Percentiles rank a stretch among this genome's conserved stretches.
Conservation (phyloP, 2,888 invertebrate genomes). For the Drosophila glabriapex region DNA sequence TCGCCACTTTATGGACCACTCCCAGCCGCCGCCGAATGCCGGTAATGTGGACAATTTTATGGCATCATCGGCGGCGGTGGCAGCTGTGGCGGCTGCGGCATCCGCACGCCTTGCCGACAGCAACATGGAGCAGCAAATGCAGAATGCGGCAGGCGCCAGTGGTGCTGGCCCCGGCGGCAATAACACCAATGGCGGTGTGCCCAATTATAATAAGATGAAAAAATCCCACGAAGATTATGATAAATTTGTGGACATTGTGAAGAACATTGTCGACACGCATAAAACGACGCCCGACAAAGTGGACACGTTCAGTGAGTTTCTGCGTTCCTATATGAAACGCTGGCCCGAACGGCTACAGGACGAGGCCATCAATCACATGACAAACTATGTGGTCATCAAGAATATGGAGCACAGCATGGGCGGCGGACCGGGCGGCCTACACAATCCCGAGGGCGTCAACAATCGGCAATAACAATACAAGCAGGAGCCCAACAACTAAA, state of each 20-base stretch:
- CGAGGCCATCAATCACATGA: constrained; percentile 84
- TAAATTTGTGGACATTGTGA: constrained; percentile 84
- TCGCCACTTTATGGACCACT: constrained; percentile 84
- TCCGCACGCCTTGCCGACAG: constrained; percentile 82
- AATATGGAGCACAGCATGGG: constrained; percentile 84
- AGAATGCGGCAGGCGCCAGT: constrained; percentile 75
- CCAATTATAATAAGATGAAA: constrained; percentile 80
- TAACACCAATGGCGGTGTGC: constrained; percentile 80
- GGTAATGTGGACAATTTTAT: constrained; percentile 84
- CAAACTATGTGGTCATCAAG: constrained; percentile 84
- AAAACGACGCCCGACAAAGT: constrained; percentile 84
- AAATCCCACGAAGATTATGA: constrained; percentile 84
- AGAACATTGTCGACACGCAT: constrained; percentile 84
- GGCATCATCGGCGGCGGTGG: constrained; percentile 84
- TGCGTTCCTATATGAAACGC: constrained; percentile 84
- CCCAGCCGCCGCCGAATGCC: constrained; percentile 82
- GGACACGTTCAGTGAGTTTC: constrained; percentile 84
- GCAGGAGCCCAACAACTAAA: constrained; percentile 79
- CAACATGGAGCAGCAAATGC: constrained; percentile 83
- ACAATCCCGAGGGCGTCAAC: constrained; percentile 81
- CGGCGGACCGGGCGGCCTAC: constrained; percentile 59
- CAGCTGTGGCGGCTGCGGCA: constrained; percentile 82
- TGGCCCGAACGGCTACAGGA: constrained; percentile 84
- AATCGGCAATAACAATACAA: constrained; percentile 85
- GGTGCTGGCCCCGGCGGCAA: constrained; percentile 71